Percentiles rank a stretch among this genome's conserved stretches.
Evolutionary conservation across 2,113 vertebrate genomes (phyloP).

Genomic region (Melanotaenia duboulayi): DNA sequence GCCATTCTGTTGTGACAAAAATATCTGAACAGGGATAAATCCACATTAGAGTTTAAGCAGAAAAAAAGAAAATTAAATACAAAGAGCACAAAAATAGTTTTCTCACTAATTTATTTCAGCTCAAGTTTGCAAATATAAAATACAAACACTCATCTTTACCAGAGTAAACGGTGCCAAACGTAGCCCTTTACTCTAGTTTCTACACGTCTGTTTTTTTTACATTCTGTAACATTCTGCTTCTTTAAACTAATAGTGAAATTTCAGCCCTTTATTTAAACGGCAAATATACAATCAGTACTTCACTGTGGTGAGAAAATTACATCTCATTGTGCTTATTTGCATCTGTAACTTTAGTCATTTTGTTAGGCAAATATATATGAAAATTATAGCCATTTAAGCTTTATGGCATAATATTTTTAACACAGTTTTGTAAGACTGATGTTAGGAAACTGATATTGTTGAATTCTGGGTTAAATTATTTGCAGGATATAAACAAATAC

Average conservation of each 20-base stretch:
- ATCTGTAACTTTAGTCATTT: no score
- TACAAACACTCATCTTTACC: constrained; percentile 40
- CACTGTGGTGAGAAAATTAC: background rate
- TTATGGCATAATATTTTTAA: no score
- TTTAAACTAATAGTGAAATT: background rate
- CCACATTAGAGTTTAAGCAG: no score
- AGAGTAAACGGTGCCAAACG: background rate
- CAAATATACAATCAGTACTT: constrained; percentile 31
- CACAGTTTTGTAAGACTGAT: no score
- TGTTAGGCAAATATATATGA: no score
- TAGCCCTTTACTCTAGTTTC: constrained; percentile 6
- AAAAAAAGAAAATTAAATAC: background rate
- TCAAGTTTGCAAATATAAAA: constrained; percentile 62
- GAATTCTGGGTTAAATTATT: no score
- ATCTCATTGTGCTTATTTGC: background rate
- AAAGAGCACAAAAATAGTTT: background rate
- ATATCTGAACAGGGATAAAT: no score
- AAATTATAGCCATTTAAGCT: no score
- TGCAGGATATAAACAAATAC: no score
- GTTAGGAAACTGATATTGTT: no score
- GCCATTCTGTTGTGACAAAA: no score
- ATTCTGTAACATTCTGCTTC: constrained; percentile 12
- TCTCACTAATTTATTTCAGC: constrained; percentile 48
- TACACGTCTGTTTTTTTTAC: background rate
- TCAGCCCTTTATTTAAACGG: constrained; percentile 21